Conservation (phyloP, 2,797 vertebrate genomes). For the Apodemus agrarius region DNA sequence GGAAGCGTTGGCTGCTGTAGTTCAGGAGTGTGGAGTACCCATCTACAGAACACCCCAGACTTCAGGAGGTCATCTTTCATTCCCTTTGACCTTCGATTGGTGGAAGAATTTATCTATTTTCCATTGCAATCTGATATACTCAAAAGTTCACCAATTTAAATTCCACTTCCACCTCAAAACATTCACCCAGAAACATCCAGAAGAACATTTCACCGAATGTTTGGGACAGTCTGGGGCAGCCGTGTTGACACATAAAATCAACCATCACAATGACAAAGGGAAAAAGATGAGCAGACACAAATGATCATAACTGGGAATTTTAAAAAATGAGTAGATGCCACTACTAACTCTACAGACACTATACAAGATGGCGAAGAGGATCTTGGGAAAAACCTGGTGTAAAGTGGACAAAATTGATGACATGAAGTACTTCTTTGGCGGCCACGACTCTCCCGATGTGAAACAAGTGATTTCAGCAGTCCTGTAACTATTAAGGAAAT, state of each 20-base stretch:
- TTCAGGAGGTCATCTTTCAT: neutral
- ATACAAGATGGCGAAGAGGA: neutral
- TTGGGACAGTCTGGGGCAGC: neutral
- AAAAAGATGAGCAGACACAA: neutral
- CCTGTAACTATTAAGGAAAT: conserved; percentile 5
- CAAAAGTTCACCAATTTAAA: neutral
- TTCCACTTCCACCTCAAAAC: neutral
- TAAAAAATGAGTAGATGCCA: neutral
- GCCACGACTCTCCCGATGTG: neutral
- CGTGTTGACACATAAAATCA: neutral
- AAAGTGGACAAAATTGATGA: neutral
- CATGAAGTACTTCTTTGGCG: neutral
- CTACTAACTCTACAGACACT: neutral
- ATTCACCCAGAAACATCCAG: neutral
- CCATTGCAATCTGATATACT: neutral
- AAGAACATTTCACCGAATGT: neutral
- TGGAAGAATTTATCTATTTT: neutral
- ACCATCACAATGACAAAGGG: neutral
- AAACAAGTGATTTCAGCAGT: conserved; percentile 6
- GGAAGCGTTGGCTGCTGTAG: neutral
- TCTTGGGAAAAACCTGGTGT: neutral
- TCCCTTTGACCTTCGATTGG: neutral
- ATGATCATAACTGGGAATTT: neutral
- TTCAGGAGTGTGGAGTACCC: neutral
- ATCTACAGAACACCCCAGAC: neutral